These are phyloP conservation scores for Chelonus formosanus DNA, from an alignment of 2,888 invertebrate genomes.

Conservation along the genomic window DNA sequence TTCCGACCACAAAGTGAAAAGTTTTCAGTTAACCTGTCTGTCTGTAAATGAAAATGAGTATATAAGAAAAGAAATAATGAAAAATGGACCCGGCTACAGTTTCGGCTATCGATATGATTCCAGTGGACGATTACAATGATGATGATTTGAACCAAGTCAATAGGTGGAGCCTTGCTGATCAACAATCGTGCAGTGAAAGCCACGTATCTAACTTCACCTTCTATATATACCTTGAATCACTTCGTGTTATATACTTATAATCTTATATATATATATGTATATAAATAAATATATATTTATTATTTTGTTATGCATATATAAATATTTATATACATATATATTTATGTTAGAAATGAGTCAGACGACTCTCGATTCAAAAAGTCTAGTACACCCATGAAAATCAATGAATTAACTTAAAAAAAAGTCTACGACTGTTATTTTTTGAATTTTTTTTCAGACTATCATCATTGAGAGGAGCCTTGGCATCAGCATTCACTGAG, in stretches of 20 bases:
- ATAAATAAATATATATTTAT: conserved; percentile 31
- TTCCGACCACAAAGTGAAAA: neutral
- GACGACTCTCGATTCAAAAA: conserved; percentile 21
- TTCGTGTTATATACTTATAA: conserved; percentile 30
- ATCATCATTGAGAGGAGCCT: conserved; percentile 11
- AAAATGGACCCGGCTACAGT: conserved; percentile 53
- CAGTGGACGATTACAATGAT: conserved; percentile 65
- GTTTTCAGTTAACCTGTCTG: too few relatives aligned
- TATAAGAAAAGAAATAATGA: too few relatives aligned
- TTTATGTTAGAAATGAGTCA: conserved; percentile 44
- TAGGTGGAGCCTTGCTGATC: conserved; percentile 65
- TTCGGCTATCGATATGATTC: conserved; percentile 65
- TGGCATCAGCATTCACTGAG: neutral
- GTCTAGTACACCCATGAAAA: neutral
- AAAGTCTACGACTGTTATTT: neutral
- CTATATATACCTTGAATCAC: conserved; percentile 56
- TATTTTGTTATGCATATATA: conserved; percentile 24
- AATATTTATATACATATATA: conserved; percentile 41
- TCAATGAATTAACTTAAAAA: neutral
- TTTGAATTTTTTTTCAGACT: conserved; percentile 34
- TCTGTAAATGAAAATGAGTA: too few relatives aligned
- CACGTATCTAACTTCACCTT: conserved; percentile 66
- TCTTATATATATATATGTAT: conserved; percentile 17
- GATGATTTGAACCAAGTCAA: conserved; percentile 64
- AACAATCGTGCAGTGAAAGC: conserved; percentile 64